Conservation (phyloP, 2,113 vertebrate species). For the Rhizomys pruinosus region DNA sequence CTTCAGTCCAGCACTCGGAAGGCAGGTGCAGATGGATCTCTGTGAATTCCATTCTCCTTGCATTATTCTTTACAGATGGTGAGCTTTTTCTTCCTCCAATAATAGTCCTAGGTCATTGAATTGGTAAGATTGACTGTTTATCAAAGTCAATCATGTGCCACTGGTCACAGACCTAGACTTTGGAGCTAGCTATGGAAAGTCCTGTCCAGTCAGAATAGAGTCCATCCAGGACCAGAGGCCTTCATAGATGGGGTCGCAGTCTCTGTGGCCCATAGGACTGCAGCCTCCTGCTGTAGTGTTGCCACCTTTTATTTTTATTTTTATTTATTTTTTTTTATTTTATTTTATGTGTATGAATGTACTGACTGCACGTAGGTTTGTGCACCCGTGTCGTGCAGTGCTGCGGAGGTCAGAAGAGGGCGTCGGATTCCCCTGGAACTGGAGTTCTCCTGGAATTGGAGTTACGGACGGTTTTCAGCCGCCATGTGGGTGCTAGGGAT, state of each 20-base stretch:
- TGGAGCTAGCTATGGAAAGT: neutral
- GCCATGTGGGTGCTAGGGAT: too few relatives aligned
- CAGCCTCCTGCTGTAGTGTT: neutral
- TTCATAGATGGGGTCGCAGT: neutral
- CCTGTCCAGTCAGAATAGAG: neutral
- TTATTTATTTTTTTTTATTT: too few relatives aligned
- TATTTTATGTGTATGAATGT: too few relatives aligned
- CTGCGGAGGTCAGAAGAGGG: too few relatives aligned
- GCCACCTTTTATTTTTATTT: neutral
- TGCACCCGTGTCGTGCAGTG: too few relatives aligned
- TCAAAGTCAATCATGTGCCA: neutral
- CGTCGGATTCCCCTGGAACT: too few relatives aligned
- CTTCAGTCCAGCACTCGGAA: too few relatives aligned
- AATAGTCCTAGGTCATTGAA: neutral
- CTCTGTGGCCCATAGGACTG: neutral
- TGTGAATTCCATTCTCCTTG: neutral
- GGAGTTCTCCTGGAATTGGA: too few relatives aligned
- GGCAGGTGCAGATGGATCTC: too few relatives aligned
- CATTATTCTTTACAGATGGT: neutral
- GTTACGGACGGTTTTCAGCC: too few relatives aligned
- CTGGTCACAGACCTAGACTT: neutral
- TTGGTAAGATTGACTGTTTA: constrained; percentile 8
- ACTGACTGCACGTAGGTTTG: too few relatives aligned
- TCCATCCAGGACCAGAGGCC: neutral
- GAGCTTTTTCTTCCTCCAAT: constrained; percentile 9